Percentiles rank a stretch among this genome's conserved stretches.
Conservation (phyloP, 2,797 vertebrate species). For the Sitta carolinensis region DNA sequence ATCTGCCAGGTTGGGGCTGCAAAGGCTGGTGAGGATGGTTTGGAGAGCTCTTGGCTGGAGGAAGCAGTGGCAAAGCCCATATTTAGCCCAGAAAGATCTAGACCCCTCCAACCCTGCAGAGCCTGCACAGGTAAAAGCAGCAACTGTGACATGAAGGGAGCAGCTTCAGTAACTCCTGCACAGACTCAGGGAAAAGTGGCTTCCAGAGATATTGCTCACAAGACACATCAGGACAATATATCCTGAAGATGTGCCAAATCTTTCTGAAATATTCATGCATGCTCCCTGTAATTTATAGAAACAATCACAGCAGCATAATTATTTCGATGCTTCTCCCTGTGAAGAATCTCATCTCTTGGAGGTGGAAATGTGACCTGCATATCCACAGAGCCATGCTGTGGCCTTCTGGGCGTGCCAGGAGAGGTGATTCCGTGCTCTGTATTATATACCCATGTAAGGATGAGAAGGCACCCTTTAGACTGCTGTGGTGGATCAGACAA, state of each 20-base stretch:
- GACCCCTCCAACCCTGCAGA: background rate
- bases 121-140: background rate
- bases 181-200: background rate
- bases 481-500: background rate
- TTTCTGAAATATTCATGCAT: conserved; percentile 10
- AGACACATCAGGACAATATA: background rate
- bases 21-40: background rate
- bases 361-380: background rate
- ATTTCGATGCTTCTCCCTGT: background rate
- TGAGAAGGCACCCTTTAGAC: background rate
- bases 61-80: background rate
- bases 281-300: conserved; percentile 40
- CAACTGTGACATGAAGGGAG: background rate
- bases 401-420: rapidly evolving
- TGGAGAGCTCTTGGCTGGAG: background rate
- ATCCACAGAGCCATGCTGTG: background rate
- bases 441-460: background rate
- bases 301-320: background rate
- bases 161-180: background rate
- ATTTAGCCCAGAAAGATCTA: background rate
- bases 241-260: background rate
- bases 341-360: background rate
- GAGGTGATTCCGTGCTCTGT: background rate
- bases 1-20: background rate
- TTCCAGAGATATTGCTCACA: background rate